Conservation (phyloP, 2,113 vertebrate species). For the Callionymus lyra region DNA sequence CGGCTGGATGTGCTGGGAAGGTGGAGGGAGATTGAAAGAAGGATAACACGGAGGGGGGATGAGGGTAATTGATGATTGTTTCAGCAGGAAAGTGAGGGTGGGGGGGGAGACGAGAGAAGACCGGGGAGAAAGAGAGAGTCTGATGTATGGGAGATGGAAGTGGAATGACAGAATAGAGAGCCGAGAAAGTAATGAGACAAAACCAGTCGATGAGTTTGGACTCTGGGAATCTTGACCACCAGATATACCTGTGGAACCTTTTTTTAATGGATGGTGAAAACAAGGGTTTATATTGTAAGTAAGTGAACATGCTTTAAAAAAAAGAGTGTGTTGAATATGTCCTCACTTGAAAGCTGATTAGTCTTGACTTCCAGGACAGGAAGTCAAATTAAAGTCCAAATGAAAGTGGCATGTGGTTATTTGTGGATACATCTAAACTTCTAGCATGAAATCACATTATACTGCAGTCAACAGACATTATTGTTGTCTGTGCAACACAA, state of each 20-base stretch:
- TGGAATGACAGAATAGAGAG: constrained; percentile 26
- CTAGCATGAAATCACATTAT: too few relatives aligned
- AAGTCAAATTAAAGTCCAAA: too few relatives aligned
- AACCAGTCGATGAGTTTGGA: constrained; percentile 6
- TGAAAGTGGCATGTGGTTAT: too few relatives aligned
- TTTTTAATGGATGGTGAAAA: too few relatives aligned
- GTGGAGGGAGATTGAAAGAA: constrained; percentile 48
- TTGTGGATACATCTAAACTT: too few relatives aligned
- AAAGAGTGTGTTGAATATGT: too few relatives aligned
- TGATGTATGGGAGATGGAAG: constrained; percentile 52
- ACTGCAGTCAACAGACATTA: too few relatives aligned
- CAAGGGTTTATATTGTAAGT: too few relatives aligned
- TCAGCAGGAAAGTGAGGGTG: constrained; percentile 63
- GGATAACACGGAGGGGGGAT: constrained; percentile 78
- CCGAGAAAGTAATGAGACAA: constrained; percentile 25
- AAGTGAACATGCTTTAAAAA: too few relatives aligned
- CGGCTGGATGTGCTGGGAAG: constrained; percentile 85
- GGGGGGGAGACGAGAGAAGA: constrained; percentile 53
- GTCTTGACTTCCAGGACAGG: too few relatives aligned
- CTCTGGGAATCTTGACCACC: constrained; percentile 3
- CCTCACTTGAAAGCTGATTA: too few relatives aligned
- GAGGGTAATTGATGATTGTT: constrained; percentile 96
- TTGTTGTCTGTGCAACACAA: too few relatives aligned
- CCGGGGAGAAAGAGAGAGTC: constrained; percentile 30
- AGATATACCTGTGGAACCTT: not conserved